Percentiles rank a stretch among this genome's conserved stretches.
phyloP scores from a whole-genome alignment of 1,140 invertebrate genomes.

The Heterodera carotae region DNA sequence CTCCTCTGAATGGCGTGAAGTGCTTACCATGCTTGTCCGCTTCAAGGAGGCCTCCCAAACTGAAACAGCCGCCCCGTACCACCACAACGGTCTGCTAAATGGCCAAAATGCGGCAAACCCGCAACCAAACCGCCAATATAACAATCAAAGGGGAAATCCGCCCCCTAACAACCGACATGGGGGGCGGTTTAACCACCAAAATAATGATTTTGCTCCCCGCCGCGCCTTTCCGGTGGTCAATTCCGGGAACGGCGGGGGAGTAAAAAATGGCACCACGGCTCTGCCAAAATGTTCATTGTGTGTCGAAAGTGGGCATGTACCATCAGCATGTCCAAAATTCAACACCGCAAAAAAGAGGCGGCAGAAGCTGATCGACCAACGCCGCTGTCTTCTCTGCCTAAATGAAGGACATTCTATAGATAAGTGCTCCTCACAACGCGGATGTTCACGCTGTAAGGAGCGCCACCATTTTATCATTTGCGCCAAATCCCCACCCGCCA shows the following conservation, averaged over 20 bases:
- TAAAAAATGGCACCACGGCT: background rate
- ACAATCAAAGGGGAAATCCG: too few relatives aligned
- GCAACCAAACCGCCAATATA: background rate
- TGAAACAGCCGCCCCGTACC: too few relatives aligned
- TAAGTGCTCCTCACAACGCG: background rate
- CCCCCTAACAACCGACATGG: background rate
- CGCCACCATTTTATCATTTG: constrained; percentile 16
- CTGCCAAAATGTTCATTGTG: background rate
- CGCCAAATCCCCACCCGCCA: background rate
- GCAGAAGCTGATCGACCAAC: constrained; percentile 16
- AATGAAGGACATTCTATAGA: background rate
- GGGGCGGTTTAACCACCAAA: too few relatives aligned
- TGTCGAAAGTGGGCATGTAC: background rate
- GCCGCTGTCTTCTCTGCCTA: constrained; percentile 15
- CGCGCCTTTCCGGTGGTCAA: background rate
- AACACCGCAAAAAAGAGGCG: constrained; percentile 9
- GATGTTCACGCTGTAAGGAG: constrained; percentile 12
- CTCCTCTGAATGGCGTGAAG: background rate
- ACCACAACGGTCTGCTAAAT: too few relatives aligned
- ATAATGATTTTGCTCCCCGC: background rate
- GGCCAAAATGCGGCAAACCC: background rate
- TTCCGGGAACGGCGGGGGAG: background rate
- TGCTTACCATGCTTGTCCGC: background rate
- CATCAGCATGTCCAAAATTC: constrained; percentile 2
- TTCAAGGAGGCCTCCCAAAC: background rate